These are phyloP conservation scores for Dicerorhinus sumatrensis DNA, from an alignment of 2,113 vertebrate genomes.

Conservation along the genomic window DNA sequence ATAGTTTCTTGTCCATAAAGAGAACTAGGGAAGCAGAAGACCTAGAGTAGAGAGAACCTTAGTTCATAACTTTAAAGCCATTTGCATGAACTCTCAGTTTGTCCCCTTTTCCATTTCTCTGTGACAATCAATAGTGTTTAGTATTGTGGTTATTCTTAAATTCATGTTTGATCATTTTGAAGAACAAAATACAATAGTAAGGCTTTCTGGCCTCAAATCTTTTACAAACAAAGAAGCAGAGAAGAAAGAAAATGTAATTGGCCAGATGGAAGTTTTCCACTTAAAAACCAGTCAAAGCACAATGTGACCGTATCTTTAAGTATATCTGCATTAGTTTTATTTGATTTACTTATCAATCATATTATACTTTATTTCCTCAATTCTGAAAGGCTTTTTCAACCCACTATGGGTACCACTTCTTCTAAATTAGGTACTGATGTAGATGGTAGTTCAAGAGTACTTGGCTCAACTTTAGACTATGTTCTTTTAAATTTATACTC, in stretches of 20 bases:
- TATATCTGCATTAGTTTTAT: conserved; percentile 42
- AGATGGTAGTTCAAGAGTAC: background rate
- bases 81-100: background rate
- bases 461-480: conserved; percentile 16
- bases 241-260: background rate
- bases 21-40: background rate
- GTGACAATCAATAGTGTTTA: background rate
- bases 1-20: background rate
- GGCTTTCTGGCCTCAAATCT: background rate
- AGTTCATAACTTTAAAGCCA: background rate
- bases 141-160: background rate
- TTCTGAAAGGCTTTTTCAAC: background rate
- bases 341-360: conserved; percentile 25
- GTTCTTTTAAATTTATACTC: conserved; percentile 46
- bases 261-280: background rate
- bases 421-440: conserved; percentile 5
- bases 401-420: background rate
- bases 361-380: conserved; percentile 9
- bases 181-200: background rate
- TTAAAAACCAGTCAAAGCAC: conserved; percentile 11
- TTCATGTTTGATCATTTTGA: background rate
- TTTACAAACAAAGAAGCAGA: background rate
- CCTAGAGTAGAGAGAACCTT: background rate
- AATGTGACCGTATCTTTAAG: background rate
- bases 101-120: background rate